Percentiles rank a stretch among this genome's conserved stretches.
Conservation (phyloP, 2,888 invertebrate genomes). For the Drosophila setosimentum region DNA sequence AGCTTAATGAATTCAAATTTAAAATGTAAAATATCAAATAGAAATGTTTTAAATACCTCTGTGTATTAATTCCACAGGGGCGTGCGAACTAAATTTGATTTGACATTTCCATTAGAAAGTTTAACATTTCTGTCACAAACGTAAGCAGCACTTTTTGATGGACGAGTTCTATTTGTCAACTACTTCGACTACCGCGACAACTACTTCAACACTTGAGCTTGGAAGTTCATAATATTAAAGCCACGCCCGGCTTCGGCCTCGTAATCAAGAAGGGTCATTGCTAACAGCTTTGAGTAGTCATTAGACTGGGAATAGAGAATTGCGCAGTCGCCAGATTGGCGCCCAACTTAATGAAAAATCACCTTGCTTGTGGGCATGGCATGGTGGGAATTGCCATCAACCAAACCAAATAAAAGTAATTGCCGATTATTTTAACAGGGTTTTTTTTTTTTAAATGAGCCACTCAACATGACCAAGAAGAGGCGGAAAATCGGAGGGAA, state of each 20-base stretch:
- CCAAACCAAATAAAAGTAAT: slow-evolving; percentile 9
- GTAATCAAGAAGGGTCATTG: slow-evolving; percentile 6
- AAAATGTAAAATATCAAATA: neutral
- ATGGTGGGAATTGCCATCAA: slow-evolving; percentile 6
- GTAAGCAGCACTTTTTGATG: neutral
- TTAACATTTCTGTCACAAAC: neutral
- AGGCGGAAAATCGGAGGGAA: neutral
- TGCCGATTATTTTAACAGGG: slow-evolving; percentile 15
- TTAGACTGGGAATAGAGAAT: neutral
- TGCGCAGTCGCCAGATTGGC: neutral
- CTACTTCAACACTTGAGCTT: slow-evolving; percentile 1
- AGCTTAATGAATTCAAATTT: neutral
- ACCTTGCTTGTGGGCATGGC: slow-evolving; percentile 10
- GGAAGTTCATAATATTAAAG: neutral
- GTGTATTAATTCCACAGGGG: neutral
- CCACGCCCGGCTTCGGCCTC: neutral
- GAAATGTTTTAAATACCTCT: neutral
- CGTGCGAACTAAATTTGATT: neutral
- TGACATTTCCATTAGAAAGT: neutral
- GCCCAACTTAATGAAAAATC: neutral
- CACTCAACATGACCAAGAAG: slow-evolving; percentile 1
- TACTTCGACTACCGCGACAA: neutral
- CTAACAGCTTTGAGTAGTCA: neutral
- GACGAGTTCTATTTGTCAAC: neutral
- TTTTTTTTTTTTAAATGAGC: slow-evolving; percentile 8